Base-by-base conservation (phyloP, 2,113 vertebrate genomes). In the Benitochromis conjunctus region DNA sequence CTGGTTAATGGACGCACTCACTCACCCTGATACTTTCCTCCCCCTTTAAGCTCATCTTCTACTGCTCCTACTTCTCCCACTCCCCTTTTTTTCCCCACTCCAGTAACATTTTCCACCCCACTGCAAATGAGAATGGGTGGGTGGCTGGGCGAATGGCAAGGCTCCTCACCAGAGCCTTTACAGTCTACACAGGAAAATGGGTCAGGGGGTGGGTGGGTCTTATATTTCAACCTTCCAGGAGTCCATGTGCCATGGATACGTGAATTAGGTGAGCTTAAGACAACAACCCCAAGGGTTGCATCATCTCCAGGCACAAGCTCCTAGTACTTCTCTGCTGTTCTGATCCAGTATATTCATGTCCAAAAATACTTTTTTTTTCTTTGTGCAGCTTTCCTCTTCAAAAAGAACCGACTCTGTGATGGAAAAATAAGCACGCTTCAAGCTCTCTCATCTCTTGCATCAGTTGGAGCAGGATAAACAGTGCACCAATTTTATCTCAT, bases 1-100 rank as follows among this genome's bases (percentile, higher is more conserved):
- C 84, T 81, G 82, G 87, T 90, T 95, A 93, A 95, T 95, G 94
- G 92, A 93, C 66, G 53, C 46, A 88, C 85, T 93, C 91, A 89
- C 91, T 94, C 89, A 89, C 83, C 91, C 88, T 85, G 88, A 92
- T 92, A 91, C 86, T 81, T 78, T 66, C 84, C 87, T 69, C 62
- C 58, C 62, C 84, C 89, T 62, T 85, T 80, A 24, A 90, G 84
- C 84, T 88, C 86, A 87, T 91, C 92, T 86, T 90, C 93, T 86
- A 79, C 81, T 58, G 71, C 85, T 80, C 85, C 83, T 90, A 62
- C 60, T 77, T 79, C 69, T 81, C 83, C 92, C 83, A 89, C 92
- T 88, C 81, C 81, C 79, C 74, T 82, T 53, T 79, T 88, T 81
- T 80, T 0, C 69, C 77, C 86, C 86, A 86, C 89, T 93, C 85